Percentiles rank a stretch among this genome's conserved stretches.
Evolutionary conservation across 2,797 vertebrate species (phyloP).

Genomic region (Rhyacichthys aspro): DNA sequence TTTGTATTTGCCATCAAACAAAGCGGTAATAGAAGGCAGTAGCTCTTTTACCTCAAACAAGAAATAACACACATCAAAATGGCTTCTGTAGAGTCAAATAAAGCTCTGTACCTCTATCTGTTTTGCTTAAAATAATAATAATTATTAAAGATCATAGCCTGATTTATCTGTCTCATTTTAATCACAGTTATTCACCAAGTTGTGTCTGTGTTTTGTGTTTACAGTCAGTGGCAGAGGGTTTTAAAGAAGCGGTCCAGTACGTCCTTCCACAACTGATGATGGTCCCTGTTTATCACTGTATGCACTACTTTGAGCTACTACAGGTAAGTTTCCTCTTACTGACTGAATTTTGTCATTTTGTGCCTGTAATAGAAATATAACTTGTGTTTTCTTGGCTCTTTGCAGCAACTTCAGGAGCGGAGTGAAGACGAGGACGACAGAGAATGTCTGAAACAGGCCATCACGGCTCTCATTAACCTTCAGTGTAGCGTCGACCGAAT

Average conservation of each 20-base stretch:
- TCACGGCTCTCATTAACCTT: slow-evolving; percentile 95
- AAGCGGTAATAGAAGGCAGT: no score
- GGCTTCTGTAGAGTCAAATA: no score
- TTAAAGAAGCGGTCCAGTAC: slow-evolving; percentile 96
- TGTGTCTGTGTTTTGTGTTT: slow-evolving; percentile 33
- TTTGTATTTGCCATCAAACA: no score
- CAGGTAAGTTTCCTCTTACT: slow-evolving; percentile 83
- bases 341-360: no score
- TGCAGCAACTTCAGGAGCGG: slow-evolving; percentile 93
- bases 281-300: slow-evolving; percentile 96
- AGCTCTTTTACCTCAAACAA: no score
- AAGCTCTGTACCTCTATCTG: no score
- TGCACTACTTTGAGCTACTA: slow-evolving; percentile 98
- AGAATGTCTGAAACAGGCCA: slow-evolving; percentile 96
- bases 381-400: slow-evolving; percentile 2
- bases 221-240: slow-evolving; percentile 93
- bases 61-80: no score
- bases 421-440: slow-evolving; percentile 93
- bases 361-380: no score
- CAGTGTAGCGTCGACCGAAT: slow-evolving; percentile 97
- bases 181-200: background rate
- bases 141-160: no score
- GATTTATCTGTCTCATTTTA: no score
- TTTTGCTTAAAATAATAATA: no score
- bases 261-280: slow-evolving; percentile 97